Base-by-base conservation (phyloP, 2,113 vertebrate species). In the Malurus alboscapulatus region DNA sequence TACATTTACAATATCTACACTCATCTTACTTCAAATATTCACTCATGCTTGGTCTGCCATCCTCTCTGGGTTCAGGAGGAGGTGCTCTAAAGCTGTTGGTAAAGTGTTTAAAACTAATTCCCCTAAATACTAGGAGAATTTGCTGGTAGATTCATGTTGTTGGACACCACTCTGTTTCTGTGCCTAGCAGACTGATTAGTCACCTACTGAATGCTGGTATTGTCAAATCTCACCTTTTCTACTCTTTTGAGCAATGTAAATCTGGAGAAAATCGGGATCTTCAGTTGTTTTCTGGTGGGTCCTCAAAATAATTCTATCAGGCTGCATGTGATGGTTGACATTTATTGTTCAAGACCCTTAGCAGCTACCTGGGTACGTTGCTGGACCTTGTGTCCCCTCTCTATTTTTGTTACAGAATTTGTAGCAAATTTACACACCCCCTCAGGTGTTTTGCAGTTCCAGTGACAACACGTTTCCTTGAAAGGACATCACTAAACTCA, bases 41-140 rank as follows among this genome's bases (percentile, higher is more conserved):
- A 1, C 14, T 6, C 0, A 0, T 26, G 47, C 45, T 69, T 29
- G 9, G 13, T n/a, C 42, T 71, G 57, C 57, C 0, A 0, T 73
- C 36, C 29, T 66, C 18, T 32, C 42, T 48, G 34, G 27, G 6
- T 47, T 72, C 77, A 75, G 67, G 53, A 79, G 88, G 38, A 89
- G 67, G 57, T 57, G 42, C 47, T 72, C 68, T 72, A 53, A 87
- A 87, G 44, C n/a, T 47, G 20, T 27, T 66, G 47, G 19, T 65
- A 29, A 69, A 83, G 54, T 45, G 14, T 17, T 59, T 19, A 34
- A 16, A 89, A 3, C 2, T 27, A 48, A 34, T 63, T 78, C 25
- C 38, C 10, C 25, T 22, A 44, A 69, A 55, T 59, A 15, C 14
- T 29, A 13, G 8, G 7, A 22, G 9, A 57, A 67, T 51, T 76